Evolutionary conservation across 2,888 invertebrate genomes (phyloP).

Genomic region (Pyrrhosoma nymphula): DNA sequence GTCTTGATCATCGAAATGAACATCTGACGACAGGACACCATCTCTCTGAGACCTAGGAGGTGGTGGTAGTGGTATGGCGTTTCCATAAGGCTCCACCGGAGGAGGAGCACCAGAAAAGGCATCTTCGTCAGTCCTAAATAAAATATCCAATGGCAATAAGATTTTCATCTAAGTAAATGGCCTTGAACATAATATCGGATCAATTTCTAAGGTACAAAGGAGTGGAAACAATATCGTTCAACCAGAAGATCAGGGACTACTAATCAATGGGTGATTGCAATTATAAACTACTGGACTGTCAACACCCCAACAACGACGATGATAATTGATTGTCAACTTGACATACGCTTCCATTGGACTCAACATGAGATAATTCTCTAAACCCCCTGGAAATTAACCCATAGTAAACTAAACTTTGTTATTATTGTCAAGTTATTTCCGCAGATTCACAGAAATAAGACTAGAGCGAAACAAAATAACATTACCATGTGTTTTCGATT

Average conservation of each 20-base stretch:
- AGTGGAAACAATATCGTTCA: too few relatives aligned
- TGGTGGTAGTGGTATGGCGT: conserved; percentile 37
- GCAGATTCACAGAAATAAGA: background rate
- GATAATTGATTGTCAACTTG: background rate
- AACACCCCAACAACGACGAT: background rate
- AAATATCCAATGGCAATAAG: background rate
- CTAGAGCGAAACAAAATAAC: background rate
- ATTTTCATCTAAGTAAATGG: too few relatives aligned
- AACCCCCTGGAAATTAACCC: background rate
- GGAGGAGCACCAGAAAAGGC: conserved; percentile 40
- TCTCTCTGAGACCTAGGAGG: conserved; percentile 53
- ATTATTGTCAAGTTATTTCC: background rate
- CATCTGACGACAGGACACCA: conserved; percentile 21
- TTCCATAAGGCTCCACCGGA: conserved; percentile 43
- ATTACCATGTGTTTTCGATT: conserved; percentile 78
- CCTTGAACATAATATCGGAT: too few relatives aligned
- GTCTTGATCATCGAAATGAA: conserved; percentile 43
- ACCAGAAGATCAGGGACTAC: too few relatives aligned
- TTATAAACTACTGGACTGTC: too few relatives aligned
- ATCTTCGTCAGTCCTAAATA: conserved; percentile 43
- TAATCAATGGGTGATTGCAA: too few relatives aligned
- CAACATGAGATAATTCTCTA: background rate
- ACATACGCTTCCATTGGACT: background rate
- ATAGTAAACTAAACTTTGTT: background rate
- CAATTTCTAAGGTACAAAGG: too few relatives aligned